Conservation (phyloP, 2,113 vertebrate genomes). For the Alethe castanea region DNA sequence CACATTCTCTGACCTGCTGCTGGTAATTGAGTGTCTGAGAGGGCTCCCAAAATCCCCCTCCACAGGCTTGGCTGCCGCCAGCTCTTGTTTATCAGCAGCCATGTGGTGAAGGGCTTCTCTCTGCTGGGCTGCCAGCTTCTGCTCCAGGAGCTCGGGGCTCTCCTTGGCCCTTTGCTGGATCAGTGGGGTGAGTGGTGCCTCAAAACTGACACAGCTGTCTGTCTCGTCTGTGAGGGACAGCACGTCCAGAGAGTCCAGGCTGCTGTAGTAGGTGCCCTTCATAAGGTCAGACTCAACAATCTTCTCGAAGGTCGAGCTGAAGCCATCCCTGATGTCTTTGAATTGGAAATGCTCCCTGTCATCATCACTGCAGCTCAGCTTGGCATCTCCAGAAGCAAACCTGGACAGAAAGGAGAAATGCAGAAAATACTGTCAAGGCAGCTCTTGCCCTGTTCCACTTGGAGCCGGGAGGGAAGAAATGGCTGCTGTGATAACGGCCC, state of each 20-base stretch:
- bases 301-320: conserved; percentile 95
- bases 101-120: conserved; percentile 73
- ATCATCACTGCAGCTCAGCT: conserved; percentile 39
- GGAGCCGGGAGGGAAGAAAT: not conserved
- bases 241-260: conserved; percentile 92
- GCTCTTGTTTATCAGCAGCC: conserved; percentile 75
- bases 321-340: conserved; percentile 89
- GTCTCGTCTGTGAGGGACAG: conserved; percentile 95
- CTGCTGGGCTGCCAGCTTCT: conserved; percentile 56
- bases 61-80: conserved; percentile 51
- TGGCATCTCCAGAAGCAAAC: conserved; percentile 63
- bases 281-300: conserved; percentile 94
- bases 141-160: conserved; percentile 83
- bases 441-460: not conserved
- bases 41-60: conserved; percentile 81
- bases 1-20: conserved; percentile 92
- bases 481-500: not conserved
- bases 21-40: conserved; percentile 87
- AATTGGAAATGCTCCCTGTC: conserved; percentile 77
- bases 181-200: conserved; percentile 91
- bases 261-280: conserved; percentile 93
- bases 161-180: conserved; percentile 93
- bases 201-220: conserved; percentile 96
- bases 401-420: conserved; percentile 24
- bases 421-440: not conserved